phyloP scores from a whole-genome alignment of 2,797 vertebrate species.

The Characodon lateralis region DNA sequence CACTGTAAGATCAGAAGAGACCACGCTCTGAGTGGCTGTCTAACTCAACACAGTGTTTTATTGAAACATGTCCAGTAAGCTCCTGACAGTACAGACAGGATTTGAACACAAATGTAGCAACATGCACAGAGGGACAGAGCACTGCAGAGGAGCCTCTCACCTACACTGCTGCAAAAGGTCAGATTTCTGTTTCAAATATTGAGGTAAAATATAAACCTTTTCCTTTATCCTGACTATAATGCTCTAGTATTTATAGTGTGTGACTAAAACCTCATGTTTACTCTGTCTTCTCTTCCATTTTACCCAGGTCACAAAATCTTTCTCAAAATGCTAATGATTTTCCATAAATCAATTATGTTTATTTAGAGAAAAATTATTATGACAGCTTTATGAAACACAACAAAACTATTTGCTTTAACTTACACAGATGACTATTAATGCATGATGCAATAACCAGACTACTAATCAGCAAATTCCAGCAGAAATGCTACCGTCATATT shows the following conservation, averaged over 20 bases:
- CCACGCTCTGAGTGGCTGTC: conserved; percentile 10
- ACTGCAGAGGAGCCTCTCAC: conserved; percentile 36
- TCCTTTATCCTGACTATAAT: background rate
- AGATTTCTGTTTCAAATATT: background rate
- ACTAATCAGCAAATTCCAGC: no score
- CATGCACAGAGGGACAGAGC: conserved; percentile 14
- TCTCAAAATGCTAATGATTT: background rate
- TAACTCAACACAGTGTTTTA: conserved; percentile 28
- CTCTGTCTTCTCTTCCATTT: background rate
- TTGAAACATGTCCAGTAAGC: conserved; percentile 48
- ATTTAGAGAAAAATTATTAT: background rate
- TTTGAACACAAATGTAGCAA: conserved; percentile 50
- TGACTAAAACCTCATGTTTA: background rate
- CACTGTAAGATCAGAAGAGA: conserved; percentile 10
- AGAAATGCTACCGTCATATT: no score
- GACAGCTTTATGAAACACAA: background rate
- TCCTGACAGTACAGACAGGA: conserved; percentile 46
- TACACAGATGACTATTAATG: background rate
- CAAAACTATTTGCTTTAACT: conserved; percentile 1
- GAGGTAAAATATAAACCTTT: conserved; percentile 29
- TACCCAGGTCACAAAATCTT: background rate
- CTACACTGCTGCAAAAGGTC: conserved; percentile 17
- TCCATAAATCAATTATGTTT: background rate
- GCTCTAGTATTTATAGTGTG: background rate
- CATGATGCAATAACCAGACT: no score